Percentiles rank a stretch among this genome's conserved stretches.
phyloP scores from a whole-genome alignment of 2,888 invertebrate genomes.

The Crematogaster levior region DNA sequence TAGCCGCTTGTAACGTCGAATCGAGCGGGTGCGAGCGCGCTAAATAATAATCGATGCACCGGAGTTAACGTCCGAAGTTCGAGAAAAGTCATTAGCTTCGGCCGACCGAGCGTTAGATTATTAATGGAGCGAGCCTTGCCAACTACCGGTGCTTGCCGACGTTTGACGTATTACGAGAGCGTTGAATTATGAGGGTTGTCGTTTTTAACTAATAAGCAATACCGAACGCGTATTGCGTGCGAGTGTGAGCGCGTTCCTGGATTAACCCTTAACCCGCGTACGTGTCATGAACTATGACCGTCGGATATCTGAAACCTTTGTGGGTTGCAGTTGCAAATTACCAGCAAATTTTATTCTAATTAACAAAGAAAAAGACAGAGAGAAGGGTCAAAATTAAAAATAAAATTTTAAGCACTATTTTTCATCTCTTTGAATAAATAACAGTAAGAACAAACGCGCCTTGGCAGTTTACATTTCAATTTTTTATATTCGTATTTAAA shows the following conservation, averaged over 20 bases:
- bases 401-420: neutral
- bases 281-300: slow-evolving; percentile 13
- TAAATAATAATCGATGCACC: slow-evolving; percentile 52
- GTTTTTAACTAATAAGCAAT: slow-evolving; percentile 55
- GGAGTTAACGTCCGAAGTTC: slow-evolving; percentile 51
- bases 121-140: slow-evolving; percentile 41
- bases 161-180: slow-evolving; percentile 53
- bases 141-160: slow-evolving; percentile 49
- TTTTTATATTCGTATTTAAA: neutral
- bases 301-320: neutral
- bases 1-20: slow-evolving; percentile 23
- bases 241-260: slow-evolving; percentile 22
- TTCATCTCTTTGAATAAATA: neutral
- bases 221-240: slow-evolving; percentile 24
- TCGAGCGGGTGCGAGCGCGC: slow-evolving; percentile 1
- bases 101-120: slow-evolving; percentile 51
- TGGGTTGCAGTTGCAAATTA: neutral
- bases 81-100: slow-evolving; percentile 54
- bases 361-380: neutral
- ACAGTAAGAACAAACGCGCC: neutral
- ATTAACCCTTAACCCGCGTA: slow-evolving; percentile 35
- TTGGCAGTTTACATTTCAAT: neutral
- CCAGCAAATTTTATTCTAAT: slow-evolving; percentile 13
- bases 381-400: neutral
- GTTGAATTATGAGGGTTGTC: slow-evolving; percentile 48